phyloP scores from a whole-genome alignment of 2,113 vertebrate genomes.

The Hymenochirus boettgeri region DNA sequence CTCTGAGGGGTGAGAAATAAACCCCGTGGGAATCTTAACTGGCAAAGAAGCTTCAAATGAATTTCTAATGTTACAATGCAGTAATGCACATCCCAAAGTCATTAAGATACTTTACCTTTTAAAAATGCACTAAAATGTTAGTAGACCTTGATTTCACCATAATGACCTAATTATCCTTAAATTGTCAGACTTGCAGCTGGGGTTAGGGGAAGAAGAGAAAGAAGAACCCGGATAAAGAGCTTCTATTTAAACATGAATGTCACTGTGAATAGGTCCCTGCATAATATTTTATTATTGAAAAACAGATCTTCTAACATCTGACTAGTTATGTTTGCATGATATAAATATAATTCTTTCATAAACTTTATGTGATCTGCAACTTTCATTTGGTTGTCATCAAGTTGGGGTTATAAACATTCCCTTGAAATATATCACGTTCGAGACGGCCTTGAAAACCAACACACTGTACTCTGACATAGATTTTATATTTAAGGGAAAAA shows the following conservation, averaged over 20 bases:
- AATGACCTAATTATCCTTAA: constrained; percentile 17
- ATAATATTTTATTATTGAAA: too few relatives aligned
- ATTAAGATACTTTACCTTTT: constrained; percentile 13
- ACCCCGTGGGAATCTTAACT: constrained; percentile 21
- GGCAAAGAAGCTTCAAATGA: constrained; percentile 16
- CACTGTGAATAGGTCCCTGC: too few relatives aligned
- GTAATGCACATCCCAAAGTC: constrained; percentile 33
- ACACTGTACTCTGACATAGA: too few relatives aligned
- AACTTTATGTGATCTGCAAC: too few relatives aligned
- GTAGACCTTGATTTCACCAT: constrained; percentile 2
- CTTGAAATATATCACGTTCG: too few relatives aligned
- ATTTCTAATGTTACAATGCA: constrained; percentile 25
- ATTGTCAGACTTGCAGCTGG: constrained; percentile 1
- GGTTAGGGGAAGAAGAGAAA: not conserved
- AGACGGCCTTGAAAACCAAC: too few relatives aligned
- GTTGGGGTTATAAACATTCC: too few relatives aligned
- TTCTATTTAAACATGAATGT: not conserved
- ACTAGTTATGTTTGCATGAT: too few relatives aligned
- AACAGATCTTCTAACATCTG: too few relatives aligned
- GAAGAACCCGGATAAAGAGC: not conserved
- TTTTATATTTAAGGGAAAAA: too few relatives aligned
- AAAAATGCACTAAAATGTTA: not conserved
- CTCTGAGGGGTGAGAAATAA: constrained; percentile 5
- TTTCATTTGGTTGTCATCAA: too few relatives aligned
- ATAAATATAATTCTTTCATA: too few relatives aligned